These are phyloP conservation scores for Hypselothyrea guttata DNA, from an alignment of 2,888 invertebrate genomes.

Conservation along the genomic window DNA sequence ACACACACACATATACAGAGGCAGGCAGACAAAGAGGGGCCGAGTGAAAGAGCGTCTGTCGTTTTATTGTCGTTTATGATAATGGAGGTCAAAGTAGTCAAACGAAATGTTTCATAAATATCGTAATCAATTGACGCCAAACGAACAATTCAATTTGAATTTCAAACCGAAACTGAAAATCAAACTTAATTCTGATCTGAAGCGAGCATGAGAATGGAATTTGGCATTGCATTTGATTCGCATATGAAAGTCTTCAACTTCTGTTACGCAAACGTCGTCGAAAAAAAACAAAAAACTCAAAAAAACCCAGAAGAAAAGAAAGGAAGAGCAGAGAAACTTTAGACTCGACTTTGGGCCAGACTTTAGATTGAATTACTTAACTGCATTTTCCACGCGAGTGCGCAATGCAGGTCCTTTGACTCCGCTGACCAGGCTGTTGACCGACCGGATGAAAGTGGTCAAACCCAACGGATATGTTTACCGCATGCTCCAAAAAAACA, in stretches of 20 bases:
- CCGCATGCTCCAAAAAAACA: conserved; percentile 43
- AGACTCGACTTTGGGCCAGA: conserved; percentile 58
- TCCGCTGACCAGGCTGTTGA: conserved; percentile 58
- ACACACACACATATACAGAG: conserved; percentile 13
- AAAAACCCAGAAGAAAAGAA: conserved; percentile 12
- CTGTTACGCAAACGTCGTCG: conserved; percentile 47
- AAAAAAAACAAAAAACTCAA: no score
- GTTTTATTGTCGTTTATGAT: conserved; percentile 72
- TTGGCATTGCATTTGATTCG: conserved; percentile 57
- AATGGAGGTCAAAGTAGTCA: conserved; percentile 81
- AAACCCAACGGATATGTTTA: conserved; percentile 71
- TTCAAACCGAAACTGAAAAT: conserved; percentile 5
- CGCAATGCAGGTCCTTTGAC: conserved; percentile 59
- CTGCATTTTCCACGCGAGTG: conserved; percentile 75
- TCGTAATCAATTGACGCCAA: conserved; percentile 74
- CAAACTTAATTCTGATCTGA: conserved; percentile 4
- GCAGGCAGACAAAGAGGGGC: not conserved
- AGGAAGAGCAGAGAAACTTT: conserved; percentile 40
- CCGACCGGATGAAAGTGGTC: conserved; percentile 77
- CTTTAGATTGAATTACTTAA: conserved; percentile 61
- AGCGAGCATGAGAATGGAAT: conserved; percentile 18
- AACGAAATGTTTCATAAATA: conserved; percentile 80
- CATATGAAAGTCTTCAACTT: conserved; percentile 33
- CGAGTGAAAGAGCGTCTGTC: conserved; percentile 19
- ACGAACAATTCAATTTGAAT: conserved; percentile 56